A percentile compares a stretch with the other conserved stretches of the same genome.
These are phyloP conservation scores for Halcyon leucocephala DNA, from an alignment of 2,797 vertebrate genomes.

Conservation along the genomic window DNA sequence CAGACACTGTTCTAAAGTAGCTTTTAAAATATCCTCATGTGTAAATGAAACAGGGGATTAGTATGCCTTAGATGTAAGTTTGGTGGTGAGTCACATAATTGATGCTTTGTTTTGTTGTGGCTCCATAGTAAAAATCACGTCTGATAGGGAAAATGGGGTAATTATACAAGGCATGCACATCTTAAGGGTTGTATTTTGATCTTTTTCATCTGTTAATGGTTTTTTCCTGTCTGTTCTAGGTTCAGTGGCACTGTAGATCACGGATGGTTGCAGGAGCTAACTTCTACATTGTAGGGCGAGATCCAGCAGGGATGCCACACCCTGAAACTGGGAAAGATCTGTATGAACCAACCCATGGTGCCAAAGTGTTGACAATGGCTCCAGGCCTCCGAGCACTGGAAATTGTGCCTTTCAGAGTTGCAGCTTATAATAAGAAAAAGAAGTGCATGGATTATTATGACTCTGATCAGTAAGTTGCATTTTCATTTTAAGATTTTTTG, in stretches of 20 bases:
- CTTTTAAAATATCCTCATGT: background rate
- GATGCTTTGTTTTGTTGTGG: background rate
- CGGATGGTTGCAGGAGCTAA: slow-evolving; percentile 98
- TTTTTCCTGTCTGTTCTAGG: slow-evolving; percentile 76
- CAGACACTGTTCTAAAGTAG: background rate
- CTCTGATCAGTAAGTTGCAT: slow-evolving; percentile 87
- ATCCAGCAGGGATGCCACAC: slow-evolving; percentile 97
- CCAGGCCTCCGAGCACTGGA: slow-evolving; percentile 95
- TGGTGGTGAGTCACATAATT: background rate
- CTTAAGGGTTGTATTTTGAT: background rate
- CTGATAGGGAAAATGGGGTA: background rate
- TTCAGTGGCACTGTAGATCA: slow-evolving; percentile 98
- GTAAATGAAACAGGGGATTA: background rate
- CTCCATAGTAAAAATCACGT: background rate
- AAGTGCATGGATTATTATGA: slow-evolving; percentile 97
- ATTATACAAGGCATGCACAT: background rate
- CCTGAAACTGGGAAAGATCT: slow-evolving; percentile 94
- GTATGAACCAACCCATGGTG: slow-evolving; percentile 94
- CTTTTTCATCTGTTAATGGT: background rate
- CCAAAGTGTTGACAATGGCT: slow-evolving; percentile 98
- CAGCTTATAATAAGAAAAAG: slow-evolving; percentile 96
- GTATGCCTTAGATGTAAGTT: background rate
- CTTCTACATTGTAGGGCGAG: slow-evolving; percentile 98
- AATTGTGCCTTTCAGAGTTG: slow-evolving; percentile 97
- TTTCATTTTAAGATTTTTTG: background rate